Base-by-base conservation (phyloP, 2,888 invertebrate species). In the Acleris emargana region DNA sequence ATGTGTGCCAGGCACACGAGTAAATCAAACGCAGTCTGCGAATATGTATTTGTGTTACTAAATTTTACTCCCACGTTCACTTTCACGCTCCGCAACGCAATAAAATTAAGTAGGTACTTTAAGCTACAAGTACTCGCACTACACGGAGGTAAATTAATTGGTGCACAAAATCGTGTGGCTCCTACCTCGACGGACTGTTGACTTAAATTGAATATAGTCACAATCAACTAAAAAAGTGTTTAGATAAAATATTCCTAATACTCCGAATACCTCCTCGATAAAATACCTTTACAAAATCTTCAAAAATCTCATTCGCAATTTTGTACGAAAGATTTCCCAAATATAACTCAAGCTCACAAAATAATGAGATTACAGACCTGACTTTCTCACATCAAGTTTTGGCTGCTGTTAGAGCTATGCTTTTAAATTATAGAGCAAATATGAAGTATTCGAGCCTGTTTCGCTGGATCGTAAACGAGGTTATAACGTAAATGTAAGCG, bases 1-100 rank as follows among this genome's bases (percentile, higher is more conserved):
- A 74, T 75, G 68, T 68, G 67, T 49, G 57, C 22, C 64, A 52
- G 57, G 54, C 55, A 66, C 64, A 61, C 43, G 57, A 67, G 51
- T 62, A 64, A 67, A 62, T 60, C 64, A 61, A 51, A 52, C 45
- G 22, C 5, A 43, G 45, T 38, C 51, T 28, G 20, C 55, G 16
- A 43, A 50, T 55, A 32, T 55, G 49, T 60, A 32, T 66, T 61
- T 38, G 25, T 45, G 43, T 28, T 45, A 60, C 49, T 59, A 60
- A 32, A 61, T 66, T 52, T 57, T 57, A 66, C 32, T 52, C 57
- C 51, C 18, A 13, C 32, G 38, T 11, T 43, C 42, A 53, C 52
- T 58, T 58, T 47, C 54, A 28, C 43, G 64, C 49, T 55, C 22
- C 25, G 38, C 38, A 47, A 16, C n/a, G 61, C 52, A 66, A 47